A percentile compares a stretch with the other conserved stretches of the same genome.
These are phyloP conservation scores for Pholis gunnellus DNA, from an alignment of 2,113 vertebrate species.

Conservation along the genomic window DNA sequence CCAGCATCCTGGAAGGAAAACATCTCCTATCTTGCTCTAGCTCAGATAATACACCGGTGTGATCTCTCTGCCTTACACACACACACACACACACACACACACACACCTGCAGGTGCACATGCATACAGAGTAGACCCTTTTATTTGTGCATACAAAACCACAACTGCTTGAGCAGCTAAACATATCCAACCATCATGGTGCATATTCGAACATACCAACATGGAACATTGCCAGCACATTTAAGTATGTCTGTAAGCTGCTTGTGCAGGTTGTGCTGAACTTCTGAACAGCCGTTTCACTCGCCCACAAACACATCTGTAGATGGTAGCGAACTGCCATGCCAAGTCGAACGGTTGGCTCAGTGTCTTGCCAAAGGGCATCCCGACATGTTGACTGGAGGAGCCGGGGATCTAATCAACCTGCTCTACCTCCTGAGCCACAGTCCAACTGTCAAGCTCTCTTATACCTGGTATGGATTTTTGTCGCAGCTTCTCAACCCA, in stretches of 20 bases:
- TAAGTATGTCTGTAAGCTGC: background rate
- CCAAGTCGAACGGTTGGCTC: background rate
- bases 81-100: slow-evolving; percentile 36
- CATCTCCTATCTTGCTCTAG: slow-evolving; percentile 65
- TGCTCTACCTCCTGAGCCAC: background rate
- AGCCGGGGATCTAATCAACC: background rate
- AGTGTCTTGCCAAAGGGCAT: background rate
- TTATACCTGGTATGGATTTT: background rate
- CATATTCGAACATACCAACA: slow-evolving; percentile 2
- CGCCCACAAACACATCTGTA: background rate
- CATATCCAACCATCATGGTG: background rate
- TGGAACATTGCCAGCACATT: background rate
- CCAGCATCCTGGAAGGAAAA: slow-evolving; percentile 74
- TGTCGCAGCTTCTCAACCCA: background rate
- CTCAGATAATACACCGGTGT: slow-evolving; percentile 58
- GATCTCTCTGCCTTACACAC: slow-evolving; percentile 45
- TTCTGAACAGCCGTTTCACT: background rate
- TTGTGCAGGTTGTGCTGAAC: background rate
- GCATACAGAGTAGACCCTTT: background rate
- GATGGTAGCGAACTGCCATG: background rate
- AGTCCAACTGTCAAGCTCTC: background rate
- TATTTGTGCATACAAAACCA: slow-evolving; percentile 14
- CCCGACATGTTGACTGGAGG: background rate
- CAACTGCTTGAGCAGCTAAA: slow-evolving; percentile 5
- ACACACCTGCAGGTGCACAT: background rate